These are phyloP conservation scores for Rhizomys pruinosus DNA, from an alignment of 2,113 vertebrate genomes.

Conservation along the genomic window DNA sequence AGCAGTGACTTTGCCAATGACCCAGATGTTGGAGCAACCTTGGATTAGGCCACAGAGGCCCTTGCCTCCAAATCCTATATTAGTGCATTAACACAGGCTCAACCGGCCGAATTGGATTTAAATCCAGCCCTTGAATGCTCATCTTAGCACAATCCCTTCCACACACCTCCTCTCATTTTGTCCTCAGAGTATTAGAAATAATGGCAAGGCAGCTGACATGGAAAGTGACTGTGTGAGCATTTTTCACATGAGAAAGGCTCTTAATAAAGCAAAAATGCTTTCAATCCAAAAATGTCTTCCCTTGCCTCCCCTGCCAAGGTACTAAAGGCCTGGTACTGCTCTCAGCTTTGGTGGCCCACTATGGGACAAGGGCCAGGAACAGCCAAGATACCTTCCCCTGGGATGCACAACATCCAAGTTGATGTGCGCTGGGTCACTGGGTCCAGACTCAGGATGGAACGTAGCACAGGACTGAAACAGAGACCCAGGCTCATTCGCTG, in stretches of 20 bases:
- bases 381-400: background rate
- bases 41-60: conserved; percentile 82
- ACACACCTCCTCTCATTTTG: conserved; percentile 86
- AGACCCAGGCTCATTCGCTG: background rate
- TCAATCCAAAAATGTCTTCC: conserved; percentile 64
- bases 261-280: conserved; percentile 84
- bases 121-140: conserved; percentile 80
- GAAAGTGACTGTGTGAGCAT: conserved; percentile 81
- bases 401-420: background rate
- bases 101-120: conserved; percentile 86
- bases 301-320: conserved; percentile 33
- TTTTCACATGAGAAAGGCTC: conserved; percentile 83
- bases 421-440: background rate
- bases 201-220: conserved; percentile 70
- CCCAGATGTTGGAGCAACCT: conserved; percentile 84
- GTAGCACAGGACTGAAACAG: background rate
- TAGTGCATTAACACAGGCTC: conserved; percentile 83
- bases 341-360: background rate
- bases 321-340: background rate
- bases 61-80: conserved; percentile 78
- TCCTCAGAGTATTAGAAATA: conserved; percentile 83
- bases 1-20: conserved; percentile 83
- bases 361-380: background rate
- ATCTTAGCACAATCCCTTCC: conserved; percentile 38
- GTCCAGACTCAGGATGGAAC: background rate